Evolutionary conservation across 2,888 invertebrate species (phyloP).

Genomic region (Rhimphoctona megacephalus): DNA sequence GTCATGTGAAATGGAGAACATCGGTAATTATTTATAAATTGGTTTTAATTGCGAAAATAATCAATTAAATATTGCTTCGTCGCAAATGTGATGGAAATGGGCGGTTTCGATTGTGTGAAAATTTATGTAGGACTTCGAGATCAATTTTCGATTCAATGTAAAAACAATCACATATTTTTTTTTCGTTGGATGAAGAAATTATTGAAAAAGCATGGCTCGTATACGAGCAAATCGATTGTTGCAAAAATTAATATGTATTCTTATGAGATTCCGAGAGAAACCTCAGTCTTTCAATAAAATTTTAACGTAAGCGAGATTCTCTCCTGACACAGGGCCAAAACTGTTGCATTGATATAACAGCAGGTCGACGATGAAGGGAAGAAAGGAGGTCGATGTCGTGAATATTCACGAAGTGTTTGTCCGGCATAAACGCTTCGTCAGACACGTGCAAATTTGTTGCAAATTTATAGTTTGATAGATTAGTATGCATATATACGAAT

Average conservation of each 20-base stretch:
- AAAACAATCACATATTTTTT: not conserved
- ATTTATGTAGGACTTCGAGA: not conserved
- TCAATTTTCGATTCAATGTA: not conserved
- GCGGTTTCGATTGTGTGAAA: not conserved
- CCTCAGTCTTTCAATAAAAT: constrained; percentile 16
- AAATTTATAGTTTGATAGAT: constrained; percentile 33
- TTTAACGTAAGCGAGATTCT: constrained; percentile 4
- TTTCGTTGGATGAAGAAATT: not conserved
- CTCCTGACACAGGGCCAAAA: constrained; percentile 12
- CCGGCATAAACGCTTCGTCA: constrained; percentile 22
- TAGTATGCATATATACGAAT: not conserved
- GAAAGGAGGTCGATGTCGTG: constrained; percentile 22
- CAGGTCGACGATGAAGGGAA: not conserved
- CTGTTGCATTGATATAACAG: constrained; percentile 24
- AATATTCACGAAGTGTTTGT: constrained; percentile 36
- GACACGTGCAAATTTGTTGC: constrained; percentile 38
- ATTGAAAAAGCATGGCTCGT: not conserved
- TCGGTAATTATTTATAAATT: not conserved
- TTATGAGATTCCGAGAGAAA: not conserved
- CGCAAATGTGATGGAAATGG: no score
- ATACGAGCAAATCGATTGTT: not conserved
- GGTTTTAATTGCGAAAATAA: not conserved
- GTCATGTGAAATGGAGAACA: not conserved
- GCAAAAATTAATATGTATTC: constrained; percentile 1
- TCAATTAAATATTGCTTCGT: not conserved